A percentile compares a stretch with the other conserved stretches of the same genome.
Conservation (phyloP, 2,113 vertebrate species). For the Astur gentilis region DNA sequence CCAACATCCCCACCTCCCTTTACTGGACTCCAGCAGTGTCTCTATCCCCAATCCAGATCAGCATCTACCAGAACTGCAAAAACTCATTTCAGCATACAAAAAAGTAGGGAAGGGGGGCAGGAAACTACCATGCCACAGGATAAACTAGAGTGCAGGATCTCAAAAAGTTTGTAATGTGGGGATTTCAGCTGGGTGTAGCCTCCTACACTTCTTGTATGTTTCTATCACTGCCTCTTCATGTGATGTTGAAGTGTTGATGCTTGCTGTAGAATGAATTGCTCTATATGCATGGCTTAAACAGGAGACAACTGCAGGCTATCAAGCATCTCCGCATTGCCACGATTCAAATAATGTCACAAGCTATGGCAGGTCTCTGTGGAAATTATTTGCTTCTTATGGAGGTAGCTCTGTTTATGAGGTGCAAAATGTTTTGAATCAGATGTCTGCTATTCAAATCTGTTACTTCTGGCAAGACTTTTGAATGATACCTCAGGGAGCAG, state of each 20-base stretch:
- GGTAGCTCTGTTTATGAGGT: slow-evolving; percentile 24
- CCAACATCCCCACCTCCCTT: neutral
- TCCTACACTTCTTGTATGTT: neutral
- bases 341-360: neutral
- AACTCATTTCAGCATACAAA: neutral
- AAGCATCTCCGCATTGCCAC: neutral
- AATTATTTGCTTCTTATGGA: neutral
- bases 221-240: neutral
- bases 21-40: neutral
- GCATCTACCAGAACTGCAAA: neutral
- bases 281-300: neutral
- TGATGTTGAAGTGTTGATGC: neutral
- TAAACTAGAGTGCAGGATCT: no score
- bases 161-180: no score
- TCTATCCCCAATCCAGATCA: neutral
- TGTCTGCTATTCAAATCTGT: slow-evolving; percentile 32
- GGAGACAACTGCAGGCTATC: neutral
- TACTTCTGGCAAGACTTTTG: slow-evolving; percentile 16
- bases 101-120: no score
- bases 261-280: neutral
- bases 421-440: slow-evolving; percentile 42
- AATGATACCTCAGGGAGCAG: neutral
- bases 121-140: no score
- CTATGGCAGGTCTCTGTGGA: neutral
- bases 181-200: no score